Evolutionary conservation across 2,888 invertebrate genomes (phyloP).

Genomic region (Empis livida): DNA sequence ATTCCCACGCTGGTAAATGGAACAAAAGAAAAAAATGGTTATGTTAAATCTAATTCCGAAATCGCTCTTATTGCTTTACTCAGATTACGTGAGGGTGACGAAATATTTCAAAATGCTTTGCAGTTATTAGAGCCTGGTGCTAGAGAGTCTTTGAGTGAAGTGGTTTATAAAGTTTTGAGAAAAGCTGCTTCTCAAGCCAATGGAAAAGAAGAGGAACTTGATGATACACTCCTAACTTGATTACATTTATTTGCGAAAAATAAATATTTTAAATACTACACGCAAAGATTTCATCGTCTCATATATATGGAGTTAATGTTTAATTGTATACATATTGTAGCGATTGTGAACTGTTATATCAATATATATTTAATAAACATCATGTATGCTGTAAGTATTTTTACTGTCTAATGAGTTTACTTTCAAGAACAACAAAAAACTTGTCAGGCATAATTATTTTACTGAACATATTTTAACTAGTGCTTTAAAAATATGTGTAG

Average conservation of each 20-base stretch:
- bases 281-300: no score
- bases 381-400: no score
- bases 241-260: conserved; percentile 14
- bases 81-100: conserved; percentile 60
- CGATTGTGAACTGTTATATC: no score
- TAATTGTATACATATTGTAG: no score
- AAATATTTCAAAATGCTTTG: conserved; percentile 62
- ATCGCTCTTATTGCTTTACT: conserved; percentile 78
- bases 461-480: no score
- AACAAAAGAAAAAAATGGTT: conserved; percentile 94
- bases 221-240: conserved; percentile 82
- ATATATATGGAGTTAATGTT: no score
- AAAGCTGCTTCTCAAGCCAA: conserved; percentile 60
- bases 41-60: conserved; percentile 90
- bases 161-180: conserved; percentile 75
- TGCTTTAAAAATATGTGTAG: no score
- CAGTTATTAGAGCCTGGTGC: conserved; percentile 73
- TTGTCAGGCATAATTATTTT: no score
- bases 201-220: conserved; percentile 82
- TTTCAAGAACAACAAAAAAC: no score
- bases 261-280: no score
- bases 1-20: conserved; percentile 93
- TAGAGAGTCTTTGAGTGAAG: conserved; percentile 76
- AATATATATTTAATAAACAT: no score
- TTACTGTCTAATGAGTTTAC: no score